phyloP scores from a whole-genome alignment of 2,797 vertebrate species.

The Coilia nasus region DNA sequence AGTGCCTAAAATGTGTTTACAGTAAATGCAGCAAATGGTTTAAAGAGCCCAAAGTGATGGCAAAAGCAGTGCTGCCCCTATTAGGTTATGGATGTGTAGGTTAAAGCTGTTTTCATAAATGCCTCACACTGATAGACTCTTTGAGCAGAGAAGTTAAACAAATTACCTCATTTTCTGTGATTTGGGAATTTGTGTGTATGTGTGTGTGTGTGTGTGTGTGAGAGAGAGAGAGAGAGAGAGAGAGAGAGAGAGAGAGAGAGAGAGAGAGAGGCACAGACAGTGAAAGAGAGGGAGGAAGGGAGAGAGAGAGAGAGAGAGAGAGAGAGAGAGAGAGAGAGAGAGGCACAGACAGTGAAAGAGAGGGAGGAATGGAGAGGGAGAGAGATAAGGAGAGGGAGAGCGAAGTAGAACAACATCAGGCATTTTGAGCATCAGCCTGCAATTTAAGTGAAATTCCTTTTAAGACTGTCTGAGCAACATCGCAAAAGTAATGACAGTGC shows the following conservation, averaged over 20 bases:
- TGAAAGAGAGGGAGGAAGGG: neutral
- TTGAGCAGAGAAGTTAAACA: conserved; percentile 9
- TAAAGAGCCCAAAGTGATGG: neutral
- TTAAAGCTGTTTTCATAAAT: conserved; percentile 25
- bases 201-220: neutral
- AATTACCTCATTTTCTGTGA: conserved; percentile 22
- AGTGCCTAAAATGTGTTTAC: neutral
- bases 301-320: neutral
- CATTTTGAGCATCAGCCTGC: conserved; percentile 20
- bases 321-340: neutral
- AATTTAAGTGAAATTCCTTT: conserved; percentile 27
- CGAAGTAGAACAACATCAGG: neutral
- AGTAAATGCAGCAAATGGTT: neutral
- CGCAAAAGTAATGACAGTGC: conserved; percentile 33
- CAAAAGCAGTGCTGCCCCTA: conserved; percentile 8
- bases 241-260: neutral
- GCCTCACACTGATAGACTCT: neutral
- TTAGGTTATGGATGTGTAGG: neutral
- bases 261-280: neutral
- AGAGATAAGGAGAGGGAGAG: neutral
- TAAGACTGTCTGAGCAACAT: neutral
- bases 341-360: neutral
- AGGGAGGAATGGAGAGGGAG: neutral
- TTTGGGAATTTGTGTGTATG: neutral
- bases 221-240: neutral